These are phyloP conservation scores for Zoanthus sansibaricus DNA, from an alignment of 92 coral and sea anemone species.

Conservation along the genomic window DNA sequence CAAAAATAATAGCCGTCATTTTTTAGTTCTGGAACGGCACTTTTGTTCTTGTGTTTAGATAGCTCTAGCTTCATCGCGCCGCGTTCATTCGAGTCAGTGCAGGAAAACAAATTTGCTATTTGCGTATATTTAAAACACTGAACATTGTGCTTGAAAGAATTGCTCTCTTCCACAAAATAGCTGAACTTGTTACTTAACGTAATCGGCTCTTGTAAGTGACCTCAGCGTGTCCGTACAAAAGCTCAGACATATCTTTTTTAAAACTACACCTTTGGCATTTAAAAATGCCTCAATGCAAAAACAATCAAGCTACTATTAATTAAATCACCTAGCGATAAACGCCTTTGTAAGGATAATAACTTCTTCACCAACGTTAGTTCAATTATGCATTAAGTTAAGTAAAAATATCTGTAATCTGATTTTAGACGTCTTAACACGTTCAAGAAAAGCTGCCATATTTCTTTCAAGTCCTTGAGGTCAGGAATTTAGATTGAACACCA, in stretches of 20 bases:
- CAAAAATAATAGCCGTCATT: background rate
- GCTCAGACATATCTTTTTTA: slow-evolving; percentile 8
- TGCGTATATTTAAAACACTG: too few species aligned
- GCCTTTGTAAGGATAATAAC: background rate
- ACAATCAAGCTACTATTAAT: background rate
- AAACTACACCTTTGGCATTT: background rate
- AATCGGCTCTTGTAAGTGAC: background rate
- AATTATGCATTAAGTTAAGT: background rate
- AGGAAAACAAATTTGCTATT: too few species aligned
- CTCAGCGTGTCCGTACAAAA: slow-evolving; percentile 5
- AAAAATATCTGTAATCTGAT: background rate
- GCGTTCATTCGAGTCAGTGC: too few species aligned
- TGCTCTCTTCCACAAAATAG: background rate
- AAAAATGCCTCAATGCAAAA: slow-evolving; percentile 26
- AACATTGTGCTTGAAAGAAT: background rate
- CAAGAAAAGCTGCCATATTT: slow-evolving; percentile 3
- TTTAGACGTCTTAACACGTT: background rate
- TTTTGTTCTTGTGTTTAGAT: too few species aligned
- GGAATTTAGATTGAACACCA: background rate
- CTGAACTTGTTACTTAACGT: slow-evolving; percentile 9
- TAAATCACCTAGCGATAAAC: slow-evolving; percentile 13
- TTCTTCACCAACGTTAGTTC: background rate
- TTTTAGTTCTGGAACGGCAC: too few species aligned
- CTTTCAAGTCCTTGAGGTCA: slow-evolving; percentile 40
- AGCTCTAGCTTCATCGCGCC: too few species aligned